These are phyloP conservation scores for Pavo muticus DNA, from an alignment of 2,113 vertebrate species.

Conservation along the genomic window DNA sequence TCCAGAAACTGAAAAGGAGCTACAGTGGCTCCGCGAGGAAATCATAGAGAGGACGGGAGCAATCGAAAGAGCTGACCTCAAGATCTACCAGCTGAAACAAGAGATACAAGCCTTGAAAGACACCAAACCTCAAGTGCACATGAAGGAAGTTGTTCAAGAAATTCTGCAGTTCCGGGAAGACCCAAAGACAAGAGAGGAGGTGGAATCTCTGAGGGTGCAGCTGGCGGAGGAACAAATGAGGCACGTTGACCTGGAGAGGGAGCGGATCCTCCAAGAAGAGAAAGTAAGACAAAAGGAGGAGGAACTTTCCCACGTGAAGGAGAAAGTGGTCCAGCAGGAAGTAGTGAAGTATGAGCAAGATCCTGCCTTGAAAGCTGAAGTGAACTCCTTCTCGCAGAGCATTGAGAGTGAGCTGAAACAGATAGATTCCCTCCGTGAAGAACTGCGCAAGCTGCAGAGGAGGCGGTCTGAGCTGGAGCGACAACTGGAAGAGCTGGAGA, in stretches of 20 bases:
- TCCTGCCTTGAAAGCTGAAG: constrained; percentile 86
- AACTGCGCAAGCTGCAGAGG: constrained; percentile 87
- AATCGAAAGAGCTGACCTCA: constrained; percentile 89
- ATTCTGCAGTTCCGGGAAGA: constrained; percentile 93
- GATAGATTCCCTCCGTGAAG: constrained; percentile 84
- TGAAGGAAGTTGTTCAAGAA: constrained; percentile 94
- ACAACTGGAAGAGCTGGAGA: constrained; percentile 92
- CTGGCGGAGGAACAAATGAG: constrained; percentile 91
- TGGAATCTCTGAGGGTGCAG: constrained; percentile 85
- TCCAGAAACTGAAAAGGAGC: constrained; percentile 90
- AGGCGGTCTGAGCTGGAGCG: constrained; percentile 87
- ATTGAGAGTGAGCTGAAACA: constrained; percentile 90
- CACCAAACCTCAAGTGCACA: constrained; percentile 92
- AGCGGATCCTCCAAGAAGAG: constrained; percentile 84
- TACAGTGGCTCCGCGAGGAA: constrained; percentile 91
- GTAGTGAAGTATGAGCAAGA: constrained; percentile 92
- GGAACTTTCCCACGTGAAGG: constrained; percentile 89
- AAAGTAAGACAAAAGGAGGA: constrained; percentile 88
- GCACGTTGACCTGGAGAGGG: constrained; percentile 89
- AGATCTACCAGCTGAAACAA: constrained; percentile 91
- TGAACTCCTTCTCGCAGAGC: constrained; percentile 82
- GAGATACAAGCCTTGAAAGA: constrained; percentile 93
- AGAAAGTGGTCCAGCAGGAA: constrained; percentile 92
- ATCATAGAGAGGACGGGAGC: constrained; percentile 92
- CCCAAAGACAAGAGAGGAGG: constrained; percentile 92